phyloP scores from a whole-genome alignment of 2,888 invertebrate species.

The Drosophila borealis region DNA sequence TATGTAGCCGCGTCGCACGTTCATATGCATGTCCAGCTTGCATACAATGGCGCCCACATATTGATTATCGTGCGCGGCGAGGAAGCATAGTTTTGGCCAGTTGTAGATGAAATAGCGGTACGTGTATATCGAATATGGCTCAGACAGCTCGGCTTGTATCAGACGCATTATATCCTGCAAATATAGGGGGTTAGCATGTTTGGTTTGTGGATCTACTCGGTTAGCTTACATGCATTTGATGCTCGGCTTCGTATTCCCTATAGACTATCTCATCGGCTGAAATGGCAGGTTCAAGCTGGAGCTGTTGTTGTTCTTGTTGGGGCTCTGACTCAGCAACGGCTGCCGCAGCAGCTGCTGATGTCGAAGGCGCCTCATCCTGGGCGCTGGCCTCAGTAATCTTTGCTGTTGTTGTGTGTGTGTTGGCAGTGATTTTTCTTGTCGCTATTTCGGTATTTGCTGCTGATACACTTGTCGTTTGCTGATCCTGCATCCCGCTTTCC shows the following conservation, averaged over 20 bases:
- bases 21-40: conserved; percentile 97
- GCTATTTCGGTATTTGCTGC: conserved; percentile 29
- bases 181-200: neutral
- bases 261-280: conserved; percentile 85
- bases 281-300: conserved; percentile 65
- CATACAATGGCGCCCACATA: conserved; percentile 99
- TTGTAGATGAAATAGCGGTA: conserved; percentile 99
- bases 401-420: conserved; percentile 49
- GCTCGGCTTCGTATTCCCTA: conserved; percentile 95
- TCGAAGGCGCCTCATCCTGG: conserved; percentile 42
- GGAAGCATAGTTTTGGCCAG: conserved; percentile 99
- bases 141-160: conserved; percentile 99
- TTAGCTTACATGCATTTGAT: conserved; percentile 93
- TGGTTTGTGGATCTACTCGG: neutral
- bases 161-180: conserved; percentile 96
- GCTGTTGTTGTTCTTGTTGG: conserved; percentile 28
- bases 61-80: conserved; percentile 94
- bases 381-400: conserved; percentile 32
- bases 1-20: conserved; percentile 97
- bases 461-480: conserved; percentile 23
- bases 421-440: conserved; percentile 71
- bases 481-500: conserved; percentile 17
- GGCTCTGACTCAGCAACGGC: conserved; percentile 3
- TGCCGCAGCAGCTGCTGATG: conserved; percentile 46
- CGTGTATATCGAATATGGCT: conserved; percentile 99